Percentiles rank a stretch among this genome's conserved stretches.
phyloP scores from a whole-genome alignment of 2,888 invertebrate genomes.

The Nebria salina region DNA sequence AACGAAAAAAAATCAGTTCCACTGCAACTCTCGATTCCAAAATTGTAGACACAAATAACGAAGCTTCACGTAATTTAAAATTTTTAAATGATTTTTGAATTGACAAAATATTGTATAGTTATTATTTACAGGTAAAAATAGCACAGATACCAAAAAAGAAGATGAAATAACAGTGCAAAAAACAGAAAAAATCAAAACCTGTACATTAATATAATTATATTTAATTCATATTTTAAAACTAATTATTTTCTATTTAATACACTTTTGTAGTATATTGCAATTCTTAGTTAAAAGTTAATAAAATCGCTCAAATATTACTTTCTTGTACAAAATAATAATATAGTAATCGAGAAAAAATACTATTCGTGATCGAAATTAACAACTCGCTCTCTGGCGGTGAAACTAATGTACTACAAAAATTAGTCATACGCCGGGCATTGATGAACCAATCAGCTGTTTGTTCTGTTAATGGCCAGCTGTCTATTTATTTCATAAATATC shows the following conservation, averaged over 20 bases:
- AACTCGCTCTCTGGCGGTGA: too few relatives aligned
- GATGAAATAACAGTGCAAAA: conserved; percentile 41
- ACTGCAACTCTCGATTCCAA: conserved; percentile 33
- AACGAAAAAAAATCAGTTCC: conserved; percentile 47
- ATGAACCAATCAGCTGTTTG: too few relatives aligned
- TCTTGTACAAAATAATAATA: too few relatives aligned
- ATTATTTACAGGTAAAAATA: conserved; percentile 55
- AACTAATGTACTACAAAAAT: too few relatives aligned
- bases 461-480: too few relatives aligned
- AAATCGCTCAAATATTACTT: neutral
- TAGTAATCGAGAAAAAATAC: too few relatives aligned
- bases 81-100: neutral
- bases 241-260: conserved; percentile 17
- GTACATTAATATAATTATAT: conserved; percentile 26
- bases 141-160: conserved; percentile 54
- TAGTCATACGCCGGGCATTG: too few relatives aligned
- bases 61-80: conserved; percentile 17
- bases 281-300: conserved; percentile 35
- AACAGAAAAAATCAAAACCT: conserved; percentile 42
- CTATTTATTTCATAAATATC: too few relatives aligned
- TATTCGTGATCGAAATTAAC: too few relatives aligned
- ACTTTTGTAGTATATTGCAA: conserved; percentile 41
- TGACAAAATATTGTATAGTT: neutral
- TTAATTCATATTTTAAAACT: conserved; percentile 16
- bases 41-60: conserved; percentile 20